Conservation (phyloP, 2,797 vertebrate genomes). For the Todus mexicanus region DNA sequence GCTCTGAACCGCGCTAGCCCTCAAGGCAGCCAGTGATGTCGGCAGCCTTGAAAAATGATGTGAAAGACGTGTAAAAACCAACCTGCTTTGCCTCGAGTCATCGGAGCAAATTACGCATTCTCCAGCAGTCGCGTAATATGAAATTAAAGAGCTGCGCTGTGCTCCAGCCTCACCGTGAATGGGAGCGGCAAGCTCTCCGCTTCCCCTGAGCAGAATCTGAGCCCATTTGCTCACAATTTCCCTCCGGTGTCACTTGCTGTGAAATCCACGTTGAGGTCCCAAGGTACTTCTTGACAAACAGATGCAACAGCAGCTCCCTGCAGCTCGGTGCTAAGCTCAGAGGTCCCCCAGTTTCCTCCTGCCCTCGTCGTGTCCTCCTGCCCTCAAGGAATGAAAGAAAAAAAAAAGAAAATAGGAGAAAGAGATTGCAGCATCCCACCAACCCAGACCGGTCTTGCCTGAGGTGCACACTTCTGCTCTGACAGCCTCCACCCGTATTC, state of each 20-base stretch:
- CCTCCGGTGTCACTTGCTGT: not conserved
- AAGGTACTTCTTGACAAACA: rapidly evolving
- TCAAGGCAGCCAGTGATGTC: not conserved
- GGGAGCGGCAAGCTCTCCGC: not conserved
- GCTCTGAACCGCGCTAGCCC: not conserved
- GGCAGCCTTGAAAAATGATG: not conserved
- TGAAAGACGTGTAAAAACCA: not conserved
- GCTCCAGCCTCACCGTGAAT: rapidly evolving
- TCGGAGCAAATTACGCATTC: not conserved
- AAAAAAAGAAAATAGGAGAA: not conserved
- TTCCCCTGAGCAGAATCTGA: not conserved
- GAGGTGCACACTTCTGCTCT: not conserved
- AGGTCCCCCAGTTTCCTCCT: rapidly evolving
- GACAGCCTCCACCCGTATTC: not conserved
- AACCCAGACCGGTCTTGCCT: rapidly evolving
- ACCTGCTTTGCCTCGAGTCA: not conserved
- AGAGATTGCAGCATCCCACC: not conserved
- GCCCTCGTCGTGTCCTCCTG: not conserved
- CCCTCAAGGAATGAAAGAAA: not conserved
- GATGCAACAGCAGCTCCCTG: not conserved
- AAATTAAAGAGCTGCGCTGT: not conserved
- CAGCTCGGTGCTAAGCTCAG: rapidly evolving
- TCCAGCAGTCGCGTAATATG: not conserved
- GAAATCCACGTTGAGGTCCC: not conserved
- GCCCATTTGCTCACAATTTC: not conserved